Evolutionary conservation across 2,888 invertebrate species (phyloP), one percentile per base, ranked within the genome.

Genomic region (Onthophagus sagittarius): DNA sequence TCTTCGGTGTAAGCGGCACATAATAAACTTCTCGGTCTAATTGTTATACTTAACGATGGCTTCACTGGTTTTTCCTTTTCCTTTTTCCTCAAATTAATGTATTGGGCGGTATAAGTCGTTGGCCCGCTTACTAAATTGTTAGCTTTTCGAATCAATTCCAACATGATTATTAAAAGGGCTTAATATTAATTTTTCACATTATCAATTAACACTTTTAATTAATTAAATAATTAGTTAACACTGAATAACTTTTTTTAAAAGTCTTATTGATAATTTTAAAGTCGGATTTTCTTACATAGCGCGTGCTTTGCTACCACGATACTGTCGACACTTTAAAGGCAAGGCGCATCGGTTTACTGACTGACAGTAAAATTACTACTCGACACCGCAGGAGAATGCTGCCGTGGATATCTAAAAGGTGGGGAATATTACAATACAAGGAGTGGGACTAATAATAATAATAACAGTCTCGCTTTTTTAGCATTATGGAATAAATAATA

Each of bases 21-120:
- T 75, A 85, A 75, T 67, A 85, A 80, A 80, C 85, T 85, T 72
- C 83, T 81, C 11, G 84, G 84, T 76, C 84, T 78, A 71, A 82
- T 79, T 67, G 75, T 73, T 11, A 78, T 73, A 63, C 74, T 78
- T 65, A 82, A 77, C 75, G 77, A 76, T 5, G 78, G 77, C 75
- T 80, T 81, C 39, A 74, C 75, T 72, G 77, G 77, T 77, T 81
- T 81, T 13, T 70, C 63, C 32, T 73, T 73, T 69, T 80, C 80
- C 74, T 81, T 81, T 77, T 82, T 81, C 62, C 82, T 78, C 15
- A 81, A 77, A 77, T 81, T 81, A 31, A 82, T 80, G 71, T 76
- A 78, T 62, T 78, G 78, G 4, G 78, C 76, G 69, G 76, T 76
- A 75, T 80, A 79, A n/a, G 77, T 77, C 14, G 79, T 75, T 13